A percentile compares a stretch with the other conserved stretches of the same genome.
Conservation (phyloP, 2,797 vertebrate species). For the Natrix natrix region DNA sequence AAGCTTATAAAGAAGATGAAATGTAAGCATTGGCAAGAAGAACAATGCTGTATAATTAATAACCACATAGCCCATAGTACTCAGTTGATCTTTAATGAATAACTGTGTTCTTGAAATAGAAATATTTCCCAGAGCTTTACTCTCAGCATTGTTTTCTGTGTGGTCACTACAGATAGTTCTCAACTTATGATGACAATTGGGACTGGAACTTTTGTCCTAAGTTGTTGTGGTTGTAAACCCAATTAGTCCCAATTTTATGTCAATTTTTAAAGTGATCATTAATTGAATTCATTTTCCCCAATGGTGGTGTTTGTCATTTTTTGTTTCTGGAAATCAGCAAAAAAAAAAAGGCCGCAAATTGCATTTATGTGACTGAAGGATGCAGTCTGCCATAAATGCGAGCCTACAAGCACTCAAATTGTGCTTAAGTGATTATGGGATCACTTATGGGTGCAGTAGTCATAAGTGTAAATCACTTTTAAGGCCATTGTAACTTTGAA, state of each 20-base stretch:
- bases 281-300: neutral
- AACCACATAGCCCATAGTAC: neutral
- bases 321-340: neutral
- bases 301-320: neutral
- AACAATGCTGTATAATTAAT: constrained; percentile 31
- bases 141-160: constrained; percentile 15
- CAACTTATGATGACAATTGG: neutral
- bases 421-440: neutral
- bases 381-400: neutral
- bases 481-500: neutral
- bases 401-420: neutral
- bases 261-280: neutral
- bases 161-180: neutral
- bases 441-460: neutral
- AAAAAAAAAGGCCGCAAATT: neutral
- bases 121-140: neutral
- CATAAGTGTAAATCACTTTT: neutral
- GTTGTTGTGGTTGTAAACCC: neutral
- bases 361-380: neutral
- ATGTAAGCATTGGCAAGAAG: constrained; percentile 26
- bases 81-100: neutral
- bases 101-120: constrained; percentile 30
- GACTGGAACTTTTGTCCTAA: neutral
- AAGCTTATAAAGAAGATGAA: neutral
- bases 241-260: neutral